Evolutionary conservation across 2,888 invertebrate genomes (phyloP).

Genomic region (Arrhopalites spinosus): DNA sequence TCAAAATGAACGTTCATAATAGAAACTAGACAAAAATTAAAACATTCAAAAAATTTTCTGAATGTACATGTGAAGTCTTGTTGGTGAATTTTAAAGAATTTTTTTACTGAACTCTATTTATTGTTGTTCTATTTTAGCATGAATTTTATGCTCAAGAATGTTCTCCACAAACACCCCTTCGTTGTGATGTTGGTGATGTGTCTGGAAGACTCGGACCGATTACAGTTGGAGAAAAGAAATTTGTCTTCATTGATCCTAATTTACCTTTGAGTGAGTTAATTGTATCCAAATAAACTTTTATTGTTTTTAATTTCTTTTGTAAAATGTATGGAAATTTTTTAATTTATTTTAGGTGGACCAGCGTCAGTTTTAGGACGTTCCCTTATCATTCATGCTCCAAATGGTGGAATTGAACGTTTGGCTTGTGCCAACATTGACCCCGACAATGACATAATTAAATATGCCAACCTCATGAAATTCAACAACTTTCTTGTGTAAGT

Average conservation of each 20-base stretch:
- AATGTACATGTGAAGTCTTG: neutral
- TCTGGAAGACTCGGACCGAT: constrained; percentile 83
- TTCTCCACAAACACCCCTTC: constrained; percentile 80
- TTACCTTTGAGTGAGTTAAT: constrained; percentile 70
- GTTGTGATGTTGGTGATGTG: constrained; percentile 90
- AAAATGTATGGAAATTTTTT: no score
- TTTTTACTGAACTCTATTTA: neutral
- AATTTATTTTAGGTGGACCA: constrained; percentile 64
- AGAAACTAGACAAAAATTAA: neutral
- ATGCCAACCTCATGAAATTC: constrained; percentile 82
- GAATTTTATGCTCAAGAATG: constrained; percentile 87
- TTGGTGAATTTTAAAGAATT: neutral
- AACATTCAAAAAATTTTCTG: no score
- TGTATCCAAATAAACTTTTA: neutral
- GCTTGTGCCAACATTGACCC: constrained; percentile 92
- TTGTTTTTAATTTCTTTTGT: neutral
- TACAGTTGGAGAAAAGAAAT: constrained; percentile 75
- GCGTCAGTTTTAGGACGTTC: constrained; percentile 80
- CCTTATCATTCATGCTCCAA: constrained; percentile 80
- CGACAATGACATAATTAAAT: constrained; percentile 88
- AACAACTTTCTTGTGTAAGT: constrained; percentile 86
- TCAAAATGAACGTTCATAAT: no score
- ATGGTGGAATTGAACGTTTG: constrained; percentile 71
- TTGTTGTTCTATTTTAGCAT: constrained; percentile 67
- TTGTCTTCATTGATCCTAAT: constrained; percentile 82